Evolutionary conservation across 2,113 vertebrate genomes (phyloP).

Genomic region (Semnopithecus entellus): DNA sequence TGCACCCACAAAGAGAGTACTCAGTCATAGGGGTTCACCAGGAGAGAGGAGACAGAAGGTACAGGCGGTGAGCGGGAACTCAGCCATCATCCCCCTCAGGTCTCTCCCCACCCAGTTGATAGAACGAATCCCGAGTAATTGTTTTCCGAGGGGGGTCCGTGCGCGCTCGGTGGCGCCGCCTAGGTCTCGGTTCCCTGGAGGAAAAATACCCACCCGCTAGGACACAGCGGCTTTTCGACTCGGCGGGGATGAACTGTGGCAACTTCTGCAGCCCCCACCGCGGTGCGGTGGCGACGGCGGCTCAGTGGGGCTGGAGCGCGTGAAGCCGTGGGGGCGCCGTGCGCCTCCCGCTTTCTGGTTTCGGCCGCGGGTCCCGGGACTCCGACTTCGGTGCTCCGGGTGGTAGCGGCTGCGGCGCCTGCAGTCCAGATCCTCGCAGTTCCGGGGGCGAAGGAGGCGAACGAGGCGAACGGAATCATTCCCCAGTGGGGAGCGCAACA

Average conservation of each 20-base stretch:
- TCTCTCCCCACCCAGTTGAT: background rate
- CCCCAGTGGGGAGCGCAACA: constrained; percentile 29
- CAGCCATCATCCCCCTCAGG: background rate
- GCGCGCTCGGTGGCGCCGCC: background rate
- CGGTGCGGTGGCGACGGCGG: background rate
- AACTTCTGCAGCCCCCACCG: constrained; percentile 45
- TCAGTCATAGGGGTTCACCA: background rate
- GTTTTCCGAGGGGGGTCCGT: background rate
- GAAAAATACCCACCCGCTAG: background rate
- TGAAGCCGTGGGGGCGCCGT: background rate
- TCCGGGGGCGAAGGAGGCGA: background rate
- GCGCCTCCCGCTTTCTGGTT: background rate
- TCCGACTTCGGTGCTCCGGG: background rate
- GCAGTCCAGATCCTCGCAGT: background rate
- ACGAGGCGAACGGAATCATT: background rate
- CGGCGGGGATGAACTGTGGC: background rate
- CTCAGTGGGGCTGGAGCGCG: background rate
- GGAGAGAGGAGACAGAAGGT: background rate
- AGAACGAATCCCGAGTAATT: background rate
- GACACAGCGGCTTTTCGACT: background rate
- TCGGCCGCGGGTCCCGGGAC: constrained; percentile 39
- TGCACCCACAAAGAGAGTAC: background rate
- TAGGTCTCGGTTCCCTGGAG: background rate
- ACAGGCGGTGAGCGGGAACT: background rate
- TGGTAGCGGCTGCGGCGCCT: background rate